These are phyloP conservation scores for Pithys albifrons DNA, from an alignment of 2,113 vertebrate genomes.

Conservation along the genomic window DNA sequence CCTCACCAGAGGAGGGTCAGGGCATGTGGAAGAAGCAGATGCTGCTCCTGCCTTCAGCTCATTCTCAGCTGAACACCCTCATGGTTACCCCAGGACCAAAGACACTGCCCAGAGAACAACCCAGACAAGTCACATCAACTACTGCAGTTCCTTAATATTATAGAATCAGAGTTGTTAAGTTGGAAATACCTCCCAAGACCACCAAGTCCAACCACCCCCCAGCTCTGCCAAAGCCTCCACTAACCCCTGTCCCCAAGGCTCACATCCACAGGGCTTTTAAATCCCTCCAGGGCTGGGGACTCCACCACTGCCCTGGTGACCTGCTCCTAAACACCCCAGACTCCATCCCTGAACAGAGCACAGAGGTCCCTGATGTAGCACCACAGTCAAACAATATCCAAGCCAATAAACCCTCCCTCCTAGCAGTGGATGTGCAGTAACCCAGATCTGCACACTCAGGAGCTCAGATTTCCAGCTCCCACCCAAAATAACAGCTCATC, in stretches of 20 bases:
- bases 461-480: not conserved
- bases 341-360: fast-evolving
- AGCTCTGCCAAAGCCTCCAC: not conserved
- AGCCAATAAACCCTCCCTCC: fast-evolving
- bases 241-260: not conserved
- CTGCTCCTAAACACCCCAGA: not conserved
- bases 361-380: not conserved
- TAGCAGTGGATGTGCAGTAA: fast-evolving
- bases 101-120: not conserved
- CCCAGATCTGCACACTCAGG: not conserved
- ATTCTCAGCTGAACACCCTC: not conserved
- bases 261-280: not conserved
- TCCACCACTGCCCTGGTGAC: not conserved
- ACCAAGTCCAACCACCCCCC: fast-evolving
- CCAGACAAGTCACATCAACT: not conserved
- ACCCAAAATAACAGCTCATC: not conserved
- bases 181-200: not conserved
- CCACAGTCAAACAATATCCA: fast-evolving
- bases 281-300: not conserved
- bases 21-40: fast-evolving
- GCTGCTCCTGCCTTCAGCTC: not conserved
- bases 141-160: too few species aligned
- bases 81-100: not conserved
- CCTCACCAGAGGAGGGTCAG: not conserved
- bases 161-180: fast-evolving